Conservation (phyloP, 2,888 invertebrate genomes). For the Anthrax anthrax region DNA sequence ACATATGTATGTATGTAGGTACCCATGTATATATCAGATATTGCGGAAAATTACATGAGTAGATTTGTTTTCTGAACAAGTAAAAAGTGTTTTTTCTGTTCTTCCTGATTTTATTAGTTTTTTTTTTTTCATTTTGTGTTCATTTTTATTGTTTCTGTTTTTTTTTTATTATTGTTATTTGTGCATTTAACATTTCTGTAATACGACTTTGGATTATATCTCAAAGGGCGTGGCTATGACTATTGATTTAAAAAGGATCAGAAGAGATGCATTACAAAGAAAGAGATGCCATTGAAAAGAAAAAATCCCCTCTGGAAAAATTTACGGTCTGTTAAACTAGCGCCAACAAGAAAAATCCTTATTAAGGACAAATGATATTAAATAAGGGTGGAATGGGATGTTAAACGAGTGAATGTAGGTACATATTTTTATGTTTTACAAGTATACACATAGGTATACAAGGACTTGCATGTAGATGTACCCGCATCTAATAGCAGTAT, state of each 20-base stretch:
- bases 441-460: background rate
- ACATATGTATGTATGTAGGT: background rate
- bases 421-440: background rate
- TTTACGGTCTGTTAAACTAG: constrained; percentile 20
- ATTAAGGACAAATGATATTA: constrained; percentile 14
- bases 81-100: constrained; percentile 1
- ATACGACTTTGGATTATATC: constrained; percentile 1
- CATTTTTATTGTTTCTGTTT: background rate
- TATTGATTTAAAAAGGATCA: constrained; percentile 8
- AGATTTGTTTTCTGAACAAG: constrained; percentile 7
- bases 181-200: background rate
- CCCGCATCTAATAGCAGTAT: constrained; percentile 1
- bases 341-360: constrained; percentile 20
- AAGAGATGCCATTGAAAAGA: background rate
- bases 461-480: background rate
- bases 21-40: background rate
- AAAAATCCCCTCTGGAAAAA: constrained; percentile 17
- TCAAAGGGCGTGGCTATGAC: constrained; percentile 30
- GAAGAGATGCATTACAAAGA: constrained; percentile 1
- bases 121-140: too few species aligned
- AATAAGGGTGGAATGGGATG: constrained; percentile 4
- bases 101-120: background rate
- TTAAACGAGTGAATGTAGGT: too few species aligned
- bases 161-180: background rate
- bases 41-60: constrained; percentile 7